Evolutionary conservation across 2,113 vertebrate species (phyloP), one percentile per base, ranked within the genome.

Genomic region (Halcyon malimbica): DNA sequence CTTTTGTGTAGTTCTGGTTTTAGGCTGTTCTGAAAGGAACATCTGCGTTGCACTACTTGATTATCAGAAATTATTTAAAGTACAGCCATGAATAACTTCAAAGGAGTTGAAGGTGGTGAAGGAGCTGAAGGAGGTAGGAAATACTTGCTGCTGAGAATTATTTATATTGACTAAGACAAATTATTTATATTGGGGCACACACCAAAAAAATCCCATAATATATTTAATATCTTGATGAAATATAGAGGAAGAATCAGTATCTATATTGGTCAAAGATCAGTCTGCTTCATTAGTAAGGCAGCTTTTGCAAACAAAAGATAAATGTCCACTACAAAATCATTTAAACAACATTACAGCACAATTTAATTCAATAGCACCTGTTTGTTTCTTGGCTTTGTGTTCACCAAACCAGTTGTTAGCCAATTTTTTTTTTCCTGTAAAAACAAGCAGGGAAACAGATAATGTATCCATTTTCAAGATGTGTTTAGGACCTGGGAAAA

Each of bases 71-170:
- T 73, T 62, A 64, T 91, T 81, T 94, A 54, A 95, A 90, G 73
- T 96, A 51, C 57, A 94, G 41, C 56, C 62, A 87, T 81, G 33
- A 90, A 69, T 95, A 90, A 95, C 57, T 91, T 95, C 75, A 73
- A 29, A 93, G 37, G 78, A 89, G 51, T 73, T 86, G 90, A 76
- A 92, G 39, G 50, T 92, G 62, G 48, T 87, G 88, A 89, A 95
- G 42, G 90, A 95, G 60, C 81, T 94, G 76, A 90, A 95, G 71
- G 95, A 97, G 89, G 94, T 89, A 80, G 93, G 90, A 94, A 89
- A 76, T 90, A 81, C 29, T 44, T 93, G 85, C 74, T 96, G 94
- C 75, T 91, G 56, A 94, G 77, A 60, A 68, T 93, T 79, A 90
- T 96, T 96, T 90, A 77, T 95, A 62, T 63, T 93, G 33, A 57